A percentile compares a stretch with the other conserved stretches of the same genome.
These are phyloP conservation scores for Nylanderia fulva DNA, from an alignment of 1,140 invertebrate genomes.

Conservation along the genomic window DNA sequence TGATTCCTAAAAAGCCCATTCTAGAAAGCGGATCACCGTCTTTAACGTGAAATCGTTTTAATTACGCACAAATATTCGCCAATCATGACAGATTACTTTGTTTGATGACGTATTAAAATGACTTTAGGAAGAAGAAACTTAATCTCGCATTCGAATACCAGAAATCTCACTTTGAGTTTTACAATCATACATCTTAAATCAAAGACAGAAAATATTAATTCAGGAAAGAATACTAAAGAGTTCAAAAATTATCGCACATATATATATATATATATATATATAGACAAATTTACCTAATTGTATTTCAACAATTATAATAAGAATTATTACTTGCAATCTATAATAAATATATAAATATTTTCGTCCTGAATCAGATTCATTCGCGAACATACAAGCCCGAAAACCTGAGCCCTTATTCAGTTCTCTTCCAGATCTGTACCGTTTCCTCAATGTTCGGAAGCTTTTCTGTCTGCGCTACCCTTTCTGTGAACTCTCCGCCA, in stretches of 20 bases:
- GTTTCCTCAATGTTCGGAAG: constrained; percentile 17
- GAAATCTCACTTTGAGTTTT: not conserved
- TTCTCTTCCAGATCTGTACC: not conserved
- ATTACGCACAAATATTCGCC: not conserved
- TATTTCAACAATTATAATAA: not conserved
- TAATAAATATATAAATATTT: too few relatives aligned
- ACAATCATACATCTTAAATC: not conserved
- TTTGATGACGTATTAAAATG: not conserved
- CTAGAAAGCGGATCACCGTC: not conserved
- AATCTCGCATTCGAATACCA: not conserved
- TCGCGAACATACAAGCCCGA: not conserved
- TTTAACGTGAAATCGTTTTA: constrained; percentile 18
- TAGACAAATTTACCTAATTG: not conserved
- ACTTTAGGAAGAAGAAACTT: not conserved
- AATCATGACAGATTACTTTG: not conserved
- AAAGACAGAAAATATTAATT: not conserved
- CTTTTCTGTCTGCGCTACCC: constrained; percentile 7
- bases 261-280: too few relatives aligned
- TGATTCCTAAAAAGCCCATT: not conserved
- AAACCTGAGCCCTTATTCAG: not conserved
- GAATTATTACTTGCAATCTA: constrained; percentile 2
- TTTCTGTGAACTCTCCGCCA: not conserved
- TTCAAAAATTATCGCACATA: not conserved
- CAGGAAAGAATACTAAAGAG: not conserved
- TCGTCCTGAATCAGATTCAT: not conserved